A percentile compares a stretch with the other conserved stretches of the same genome.
These are phyloP conservation scores for Beris chalybata DNA, from an alignment of 2,888 invertebrate species.

Conservation along the genomic window DNA sequence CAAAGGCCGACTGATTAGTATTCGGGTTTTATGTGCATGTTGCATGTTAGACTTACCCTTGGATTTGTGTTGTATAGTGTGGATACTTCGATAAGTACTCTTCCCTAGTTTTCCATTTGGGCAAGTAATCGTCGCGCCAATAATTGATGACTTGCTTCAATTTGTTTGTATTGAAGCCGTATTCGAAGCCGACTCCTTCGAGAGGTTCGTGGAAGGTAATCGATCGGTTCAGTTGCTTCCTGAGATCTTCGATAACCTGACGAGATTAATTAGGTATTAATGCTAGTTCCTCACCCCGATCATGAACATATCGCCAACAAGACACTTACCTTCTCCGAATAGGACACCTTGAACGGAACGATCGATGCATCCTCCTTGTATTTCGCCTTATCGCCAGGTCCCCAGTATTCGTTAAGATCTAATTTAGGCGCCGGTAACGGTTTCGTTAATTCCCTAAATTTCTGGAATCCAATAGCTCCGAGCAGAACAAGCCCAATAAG, in stretches of 20 bases:
- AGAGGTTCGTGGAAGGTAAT: constrained; percentile 62
- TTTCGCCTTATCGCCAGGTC: constrained; percentile 46
- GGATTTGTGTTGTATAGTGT: constrained; percentile 76
- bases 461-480: constrained; percentile 48
- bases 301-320: no score
- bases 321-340: constrained; percentile 36
- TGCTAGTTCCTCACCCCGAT: no score
- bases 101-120: constrained; percentile 68
- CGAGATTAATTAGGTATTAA: not conserved
- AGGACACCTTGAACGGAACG: constrained; percentile 31
- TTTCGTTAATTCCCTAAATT: constrained; percentile 46
- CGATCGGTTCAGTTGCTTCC: constrained; percentile 61
- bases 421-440: constrained; percentile 49
- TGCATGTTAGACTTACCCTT: constrained; percentile 55
- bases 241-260: constrained; percentile 63
- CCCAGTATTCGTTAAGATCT: constrained; percentile 52
- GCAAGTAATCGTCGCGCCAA: constrained; percentile 77
- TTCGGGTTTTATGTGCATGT: no score
- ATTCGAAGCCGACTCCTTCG: constrained; percentile 71
- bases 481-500: constrained; percentile 45
- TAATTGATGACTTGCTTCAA: constrained; percentile 69
- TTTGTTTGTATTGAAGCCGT: constrained; percentile 77
- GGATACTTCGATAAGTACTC: constrained; percentile 70
- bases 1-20: no score
- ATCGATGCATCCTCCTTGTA: constrained; percentile 47